Evolutionary conservation across 2,797 vertebrate genomes (phyloP).

Genomic region (Halcyon leucocephala): DNA sequence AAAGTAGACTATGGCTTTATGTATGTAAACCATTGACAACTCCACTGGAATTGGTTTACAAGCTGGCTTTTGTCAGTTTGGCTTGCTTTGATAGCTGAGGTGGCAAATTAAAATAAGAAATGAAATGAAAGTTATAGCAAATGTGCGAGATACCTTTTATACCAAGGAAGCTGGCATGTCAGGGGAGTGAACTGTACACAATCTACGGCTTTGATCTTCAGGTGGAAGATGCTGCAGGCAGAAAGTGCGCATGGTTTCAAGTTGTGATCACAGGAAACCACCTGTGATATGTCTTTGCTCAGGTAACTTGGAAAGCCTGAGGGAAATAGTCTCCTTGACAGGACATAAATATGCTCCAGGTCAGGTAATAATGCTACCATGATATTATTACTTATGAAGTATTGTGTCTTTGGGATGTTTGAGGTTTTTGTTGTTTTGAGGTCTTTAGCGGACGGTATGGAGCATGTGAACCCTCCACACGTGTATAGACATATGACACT

Average conservation of each 20-base stretch:
- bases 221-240: not conserved
- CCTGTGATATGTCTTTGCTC: not conserved
- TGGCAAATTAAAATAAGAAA: not conserved
- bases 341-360: not conserved
- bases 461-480: not conserved
- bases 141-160: not conserved
- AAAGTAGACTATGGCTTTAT: constrained; percentile 5
- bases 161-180: not conserved
- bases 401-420: not conserved
- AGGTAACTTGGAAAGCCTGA: not conserved
- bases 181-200: not conserved
- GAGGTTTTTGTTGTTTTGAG: not conserved
- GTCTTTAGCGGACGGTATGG: not conserved
- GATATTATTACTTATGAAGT: not conserved
- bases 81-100: constrained; percentile 34
- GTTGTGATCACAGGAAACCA: not conserved
- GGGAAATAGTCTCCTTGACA: not conserved
- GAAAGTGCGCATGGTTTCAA: not conserved
- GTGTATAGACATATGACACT: fast-evolving
- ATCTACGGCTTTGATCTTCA: constrained; percentile 23
- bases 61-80: constrained; percentile 45
- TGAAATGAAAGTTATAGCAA: not conserved
- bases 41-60: constrained; percentile 25
- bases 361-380: not conserved
- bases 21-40: constrained; percentile 8